Percentiles rank a stretch among this genome's conserved stretches.
phyloP scores from a whole-genome alignment of 2,797 vertebrate genomes.

The Rhinophrynus dorsalis region DNA sequence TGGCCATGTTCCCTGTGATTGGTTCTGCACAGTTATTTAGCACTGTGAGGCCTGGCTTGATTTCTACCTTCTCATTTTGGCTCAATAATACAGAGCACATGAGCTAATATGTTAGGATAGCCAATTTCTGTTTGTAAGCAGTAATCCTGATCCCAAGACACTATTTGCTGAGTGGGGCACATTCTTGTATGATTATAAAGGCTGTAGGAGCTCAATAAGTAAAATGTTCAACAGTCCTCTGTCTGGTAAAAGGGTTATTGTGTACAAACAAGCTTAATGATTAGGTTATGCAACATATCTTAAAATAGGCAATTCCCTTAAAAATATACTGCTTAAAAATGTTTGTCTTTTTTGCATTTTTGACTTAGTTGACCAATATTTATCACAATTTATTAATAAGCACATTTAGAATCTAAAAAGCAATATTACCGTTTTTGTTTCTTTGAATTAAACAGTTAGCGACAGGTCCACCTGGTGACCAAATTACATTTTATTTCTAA shows the following conservation, averaged over 20 bases:
- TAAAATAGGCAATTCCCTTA: too few relatives aligned
- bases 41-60: not conserved
- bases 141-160: constrained; percentile 18
- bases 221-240: not conserved
- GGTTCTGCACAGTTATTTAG: constrained; percentile 28
- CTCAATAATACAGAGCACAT: constrained; percentile 16
- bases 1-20: constrained; percentile 18
- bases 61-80: constrained; percentile 10
- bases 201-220: constrained; percentile 4
- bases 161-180: constrained; percentile 17
- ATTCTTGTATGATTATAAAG: constrained; percentile 16
- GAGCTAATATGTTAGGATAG: constrained; percentile 31
- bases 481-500: too few relatives aligned
- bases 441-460: too few relatives aligned
- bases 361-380: too few relatives aligned
- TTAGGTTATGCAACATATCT: too few relatives aligned
- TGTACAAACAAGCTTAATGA: too few relatives aligned
- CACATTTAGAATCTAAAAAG: too few relatives aligned
- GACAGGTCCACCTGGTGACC: too few relatives aligned
- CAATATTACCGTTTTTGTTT: too few relatives aligned
- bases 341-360: too few relatives aligned
- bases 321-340: too few relatives aligned
- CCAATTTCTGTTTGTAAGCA: constrained; percentile 24
- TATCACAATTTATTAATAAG: too few relatives aligned
- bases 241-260: not conserved